These are phyloP conservation scores for Lerema accius DNA, from an alignment of 1,140 invertebrate species.

Conservation along the genomic window DNA sequence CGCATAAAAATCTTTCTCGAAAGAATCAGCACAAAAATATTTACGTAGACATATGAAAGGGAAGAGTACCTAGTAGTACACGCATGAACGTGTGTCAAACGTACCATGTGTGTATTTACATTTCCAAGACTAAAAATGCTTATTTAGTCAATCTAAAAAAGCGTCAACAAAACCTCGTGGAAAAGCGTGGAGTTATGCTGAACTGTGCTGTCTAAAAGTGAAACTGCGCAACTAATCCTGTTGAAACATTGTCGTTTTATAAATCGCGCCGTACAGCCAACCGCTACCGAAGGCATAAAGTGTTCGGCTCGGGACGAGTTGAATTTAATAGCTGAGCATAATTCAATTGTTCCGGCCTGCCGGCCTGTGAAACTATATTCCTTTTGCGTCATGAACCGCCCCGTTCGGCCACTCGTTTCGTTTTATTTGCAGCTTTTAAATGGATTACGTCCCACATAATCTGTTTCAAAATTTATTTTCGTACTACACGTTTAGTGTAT, in stretches of 20 bases:
- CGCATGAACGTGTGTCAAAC: too few relatives aligned
- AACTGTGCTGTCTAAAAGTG: neutral
- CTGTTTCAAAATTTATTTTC: conserved; percentile 45
- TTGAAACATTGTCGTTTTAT: conserved; percentile 43
- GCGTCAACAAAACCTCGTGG: too few relatives aligned
- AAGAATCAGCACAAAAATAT: too few relatives aligned
- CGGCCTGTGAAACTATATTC: conserved; percentile 66
- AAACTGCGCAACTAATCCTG: conserved; percentile 29
- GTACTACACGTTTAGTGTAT: neutral
- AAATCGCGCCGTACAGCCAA: conserved; percentile 48
- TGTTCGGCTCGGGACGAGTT: conserved; percentile 47
- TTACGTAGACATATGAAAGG: too few relatives aligned
- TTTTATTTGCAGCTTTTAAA: conserved; percentile 52
- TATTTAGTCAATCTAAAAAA: too few relatives aligned
- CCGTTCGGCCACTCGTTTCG: conserved; percentile 30
- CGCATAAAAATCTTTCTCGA: too few relatives aligned
- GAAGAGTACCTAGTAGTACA: too few relatives aligned
- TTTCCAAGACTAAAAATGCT: too few relatives aligned
- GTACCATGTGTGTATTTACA: too few relatives aligned
- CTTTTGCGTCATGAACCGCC: conserved; percentile 46
- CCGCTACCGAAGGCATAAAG: conserved; percentile 54
- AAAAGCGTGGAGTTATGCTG: neutral
- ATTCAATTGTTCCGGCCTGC: conserved; percentile 72
- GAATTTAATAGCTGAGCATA: conserved; percentile 72
- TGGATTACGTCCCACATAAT: conserved; percentile 47